Evolutionary conservation across 2,797 vertebrate species (phyloP).

Genomic region (Etheostoma nigrum): DNA sequence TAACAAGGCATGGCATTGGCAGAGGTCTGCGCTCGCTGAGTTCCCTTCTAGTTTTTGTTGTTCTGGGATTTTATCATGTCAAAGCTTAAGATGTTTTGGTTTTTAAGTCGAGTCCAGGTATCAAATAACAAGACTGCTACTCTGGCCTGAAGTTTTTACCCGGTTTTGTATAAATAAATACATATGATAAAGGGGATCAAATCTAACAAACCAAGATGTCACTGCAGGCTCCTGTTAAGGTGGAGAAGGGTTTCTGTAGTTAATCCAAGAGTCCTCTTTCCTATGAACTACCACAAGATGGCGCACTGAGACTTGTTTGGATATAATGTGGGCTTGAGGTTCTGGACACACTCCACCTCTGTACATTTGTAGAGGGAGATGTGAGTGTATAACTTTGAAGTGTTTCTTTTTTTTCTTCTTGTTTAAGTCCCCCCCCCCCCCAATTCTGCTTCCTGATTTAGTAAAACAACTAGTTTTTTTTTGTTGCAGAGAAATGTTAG

Average conservation of each 20-base stretch:
- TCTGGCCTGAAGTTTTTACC: neutral
- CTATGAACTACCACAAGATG: slow-evolving; percentile 14
- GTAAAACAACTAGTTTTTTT: neutral
- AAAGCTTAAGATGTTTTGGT: neutral
- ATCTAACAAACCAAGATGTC: neutral
- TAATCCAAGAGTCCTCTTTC: too few relatives aligned
- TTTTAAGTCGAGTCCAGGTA: neutral
- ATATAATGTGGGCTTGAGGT: neutral
- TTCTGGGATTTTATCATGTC: neutral
- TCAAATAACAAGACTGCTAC: too few relatives aligned
- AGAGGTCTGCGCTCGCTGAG: too few relatives aligned
- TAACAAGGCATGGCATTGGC: too few relatives aligned
- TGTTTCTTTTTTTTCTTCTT: neutral
- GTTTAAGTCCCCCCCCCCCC: too few relatives aligned
- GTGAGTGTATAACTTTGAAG: neutral
- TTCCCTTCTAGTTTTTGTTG: neutral
- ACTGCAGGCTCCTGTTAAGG: neutral
- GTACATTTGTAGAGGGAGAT: neutral
- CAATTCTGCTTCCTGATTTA: neutral
- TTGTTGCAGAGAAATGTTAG: neutral
- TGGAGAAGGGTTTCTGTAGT: neutral
- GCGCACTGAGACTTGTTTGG: slow-evolving; percentile 30
- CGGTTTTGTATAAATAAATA: neutral
- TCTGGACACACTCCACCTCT: neutral
- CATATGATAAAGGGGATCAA: neutral